Base-by-base conservation (phyloP, 2,797 vertebrate genomes). In the Mormyrops boulengeri region DNA sequence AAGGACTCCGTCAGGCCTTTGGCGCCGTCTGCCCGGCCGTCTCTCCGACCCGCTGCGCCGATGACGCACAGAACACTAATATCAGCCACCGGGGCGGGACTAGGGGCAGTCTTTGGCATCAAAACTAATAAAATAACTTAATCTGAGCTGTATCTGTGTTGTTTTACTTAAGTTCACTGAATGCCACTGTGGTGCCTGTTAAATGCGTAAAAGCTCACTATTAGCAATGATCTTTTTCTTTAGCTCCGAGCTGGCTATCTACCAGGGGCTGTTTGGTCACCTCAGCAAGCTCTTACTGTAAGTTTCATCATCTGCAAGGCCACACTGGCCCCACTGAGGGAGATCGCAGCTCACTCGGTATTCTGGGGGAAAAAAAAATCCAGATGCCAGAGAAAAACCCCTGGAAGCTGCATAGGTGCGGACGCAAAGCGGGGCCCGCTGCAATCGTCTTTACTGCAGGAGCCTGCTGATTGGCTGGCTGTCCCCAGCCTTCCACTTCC, bases 401-500 rank as follows among this genome's bases (percentile, higher is more conserved):
- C 47, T 49, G 7, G 14, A 19, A 80, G 73, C 17, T 4, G 53
- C 4, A 14, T 17, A 6, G 57, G 41, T 8, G 14, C 26, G 11
- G 90, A 57, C 22, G 50, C 30, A 9, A 55, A 80, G 19, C 47
- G 1, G 89, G 73, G 47, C 52, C 49, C 52, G 88, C 88, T 8
- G n/a, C 84, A 80, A 84, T 34, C 2, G 7, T 1, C 90, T 93
- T 92, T 91, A 91, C 93, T 12, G 22, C 87, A 93, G 91, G 88
- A 90, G 91, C 90, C 41, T 91, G 34, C 91, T 93, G 89, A 93
- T 94, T 95, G 94, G 95, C 93, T 94, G 91, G 91, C 88, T 89
- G 90, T 92, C 92, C 41, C 91, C 89, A 93, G 92, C 93, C 94
- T 26, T 44, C 95, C 92, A 95, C 95, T 94, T 93, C 95, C 95